Evolutionary conservation across 2,797 vertebrate species (phyloP), one percentile per base, ranked within the genome.

Genomic region (Simalia tracyae): DNA sequence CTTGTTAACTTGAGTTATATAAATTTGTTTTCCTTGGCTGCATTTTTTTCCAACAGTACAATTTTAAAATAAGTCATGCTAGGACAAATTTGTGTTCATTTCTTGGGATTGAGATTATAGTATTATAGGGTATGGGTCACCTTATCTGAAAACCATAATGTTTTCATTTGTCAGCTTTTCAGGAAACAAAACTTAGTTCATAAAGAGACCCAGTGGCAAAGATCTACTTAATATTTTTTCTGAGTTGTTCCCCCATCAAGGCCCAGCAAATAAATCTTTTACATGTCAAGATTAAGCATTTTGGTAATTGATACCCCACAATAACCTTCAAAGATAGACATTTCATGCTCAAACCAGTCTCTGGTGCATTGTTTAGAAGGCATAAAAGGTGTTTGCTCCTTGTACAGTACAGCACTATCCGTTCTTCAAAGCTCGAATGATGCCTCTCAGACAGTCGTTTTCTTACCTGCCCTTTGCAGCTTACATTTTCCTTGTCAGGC

Each of bases 341-440:
- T 10, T 28, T 63, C 4, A 63, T 66, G 12, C 17, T 87, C 59
- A 66, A 36, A 57, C 5, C n/a, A 28, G 2, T 5, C 42, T 54
- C 64, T 31, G 4, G 3, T 81, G 4, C n/a, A 19, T 89, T 42
- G 15, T 57, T 42, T n/a, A 85, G 81, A 85, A 50, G 36, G 24
- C 61, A 85, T 2, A 64, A 63, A 46, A 8, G 50, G 1, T 28
- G 0, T 66, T 9, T 28, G 26, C 22, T 57, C 26, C 56, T 61
- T 60, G 42, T 60, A 60, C 42, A 60, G 42, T 60, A 60, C 42
- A 60, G 19, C 36, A 94, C 91, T 94, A 56, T 93, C 90, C 81
- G 60, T 86, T 61, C 26, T 81, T 87, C 10, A 57, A 36, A 68
- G 17, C 8, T 36, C 61, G 46, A 81, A 22, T 60, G 56, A 61